A percentile compares a stretch with the other conserved stretches of the same genome.
Conservation (phyloP, 2,797 vertebrate species). For the Pantherophis alleghaniensis region DNA sequence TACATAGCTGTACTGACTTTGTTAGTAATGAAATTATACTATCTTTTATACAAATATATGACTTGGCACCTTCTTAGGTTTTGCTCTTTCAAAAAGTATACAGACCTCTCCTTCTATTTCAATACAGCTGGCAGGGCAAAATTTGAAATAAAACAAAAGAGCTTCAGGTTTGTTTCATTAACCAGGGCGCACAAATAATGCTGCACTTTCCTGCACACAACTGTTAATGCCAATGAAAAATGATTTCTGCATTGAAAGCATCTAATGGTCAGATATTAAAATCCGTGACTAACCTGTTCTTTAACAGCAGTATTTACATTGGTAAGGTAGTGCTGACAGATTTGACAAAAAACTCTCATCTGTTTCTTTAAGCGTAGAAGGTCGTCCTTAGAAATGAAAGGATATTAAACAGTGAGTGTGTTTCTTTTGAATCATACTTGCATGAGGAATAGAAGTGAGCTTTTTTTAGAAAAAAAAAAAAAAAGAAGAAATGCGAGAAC, state of each 20-base stretch:
- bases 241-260: neutral
- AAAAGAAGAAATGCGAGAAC: neutral
- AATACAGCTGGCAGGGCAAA: neutral
- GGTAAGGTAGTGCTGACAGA: conserved; percentile 98
- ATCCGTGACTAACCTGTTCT: conserved; percentile 86
- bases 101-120: neutral
- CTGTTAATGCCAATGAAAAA: neutral
- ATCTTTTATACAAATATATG: neutral
- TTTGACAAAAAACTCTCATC: conserved; percentile 98
- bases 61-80: neutral
- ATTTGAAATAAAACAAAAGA: neutral
- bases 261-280: neutral
- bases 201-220: neutral
- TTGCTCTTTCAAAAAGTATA: neutral
- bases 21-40: neutral
- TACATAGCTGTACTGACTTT: neutral
- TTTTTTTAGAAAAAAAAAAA: neutral
- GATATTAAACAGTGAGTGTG: conserved; percentile 24
- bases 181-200: neutral
- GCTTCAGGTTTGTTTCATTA: neutral
- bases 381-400: conserved; percentile 82
- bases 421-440: neutral
- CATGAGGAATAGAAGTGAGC: neutral
- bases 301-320: conserved; percentile 98
- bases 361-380: conserved; percentile 94